Base-by-base conservation (phyloP, 92 coral and sea anemone species). In the Phenganax stokvisi region DNA sequence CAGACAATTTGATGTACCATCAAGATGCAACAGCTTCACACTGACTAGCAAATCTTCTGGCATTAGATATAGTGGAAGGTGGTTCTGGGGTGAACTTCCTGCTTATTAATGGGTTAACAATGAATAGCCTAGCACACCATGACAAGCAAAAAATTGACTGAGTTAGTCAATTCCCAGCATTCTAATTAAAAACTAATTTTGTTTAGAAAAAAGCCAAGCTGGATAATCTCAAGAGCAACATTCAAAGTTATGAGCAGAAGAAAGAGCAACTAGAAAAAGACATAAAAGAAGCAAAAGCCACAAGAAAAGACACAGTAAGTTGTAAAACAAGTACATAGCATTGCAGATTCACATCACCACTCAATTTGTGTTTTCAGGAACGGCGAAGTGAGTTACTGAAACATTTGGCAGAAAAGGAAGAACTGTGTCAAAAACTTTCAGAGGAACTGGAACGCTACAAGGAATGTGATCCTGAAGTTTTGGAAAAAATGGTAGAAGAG, bases 381-480 rank as follows among this genome's bases (percentile, higher is more conserved):
- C 91, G 91, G 9, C 79, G 97, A 80, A 89, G 84, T 12, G 69
- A 83, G 3, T 60, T 91, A 16, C 91, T 93, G 30, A 72, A 91
- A 65, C 87, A 91, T 82, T 84, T 93, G 60, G 89, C 88, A 51
- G 89, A 87, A 76, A 91, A 91, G 74, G 91, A 91, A 78, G 63
- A 80, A 13, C 84, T 86, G 56, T 88, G 86, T 54, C 89, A 77
- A 60, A 83, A 93, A 31, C 78, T 86, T 75, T 87, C 86, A 55
- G 66, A 84, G 72, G 93, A 93, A 58, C 89, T 93, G 27, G 91
- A 88, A 64, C 84, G 61, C 76, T 89, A 86, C 76, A 84, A 84
- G 60, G 97, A 93, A 75, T 93, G 97, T 84, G 97, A 93, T 54
- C 97, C 97, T 17, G 93, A 93, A 56, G 93, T 93, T 15, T 79